These are phyloP conservation scores for Lasioglossum baleicum DNA, from an alignment of 1,140 invertebrate species.

Conservation along the genomic window DNA sequence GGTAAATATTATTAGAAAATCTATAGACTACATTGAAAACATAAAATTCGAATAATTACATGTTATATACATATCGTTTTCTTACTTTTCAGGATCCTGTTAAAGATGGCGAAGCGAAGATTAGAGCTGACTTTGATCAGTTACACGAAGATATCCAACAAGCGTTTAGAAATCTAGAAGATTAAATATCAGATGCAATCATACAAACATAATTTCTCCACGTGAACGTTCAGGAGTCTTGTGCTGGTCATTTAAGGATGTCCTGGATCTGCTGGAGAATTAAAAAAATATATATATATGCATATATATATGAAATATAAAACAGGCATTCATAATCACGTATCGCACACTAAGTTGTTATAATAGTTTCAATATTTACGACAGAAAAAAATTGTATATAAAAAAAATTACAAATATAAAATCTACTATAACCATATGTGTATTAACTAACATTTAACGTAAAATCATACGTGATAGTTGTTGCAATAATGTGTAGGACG, in stretches of 20 bases:
- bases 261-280: conserved; percentile 62
- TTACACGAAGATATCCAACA: conserved; percentile 96
- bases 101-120: conserved; percentile 98
- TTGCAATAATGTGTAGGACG: conserved; percentile 69
- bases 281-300: too few species aligned
- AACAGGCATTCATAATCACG: conserved; percentile 35
- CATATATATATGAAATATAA: neutral
- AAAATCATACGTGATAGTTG: conserved; percentile 40
- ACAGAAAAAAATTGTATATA: conserved; percentile 27
- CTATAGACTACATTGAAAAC: neutral
- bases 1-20: conserved; percentile 79
- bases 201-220: conserved; percentile 51
- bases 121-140: conserved; percentile 97
- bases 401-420: conserved; percentile 51
- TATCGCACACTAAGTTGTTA: conserved; percentile 29
- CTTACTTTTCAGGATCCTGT: conserved; percentile 91
- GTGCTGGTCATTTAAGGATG: conserved; percentile 71
- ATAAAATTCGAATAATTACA: neutral
- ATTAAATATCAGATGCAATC: conserved; percentile 84
- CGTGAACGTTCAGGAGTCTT: conserved; percentile 34
- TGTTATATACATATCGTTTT: neutral
- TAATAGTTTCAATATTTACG: conserved; percentile 13
- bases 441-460: conserved; percentile 24
- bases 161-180: conserved; percentile 99
- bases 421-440: conserved; percentile 25